Evolutionary conservation across 2,113 vertebrate genomes (phyloP).

Genomic region (Megaceryle torquata): DNA sequence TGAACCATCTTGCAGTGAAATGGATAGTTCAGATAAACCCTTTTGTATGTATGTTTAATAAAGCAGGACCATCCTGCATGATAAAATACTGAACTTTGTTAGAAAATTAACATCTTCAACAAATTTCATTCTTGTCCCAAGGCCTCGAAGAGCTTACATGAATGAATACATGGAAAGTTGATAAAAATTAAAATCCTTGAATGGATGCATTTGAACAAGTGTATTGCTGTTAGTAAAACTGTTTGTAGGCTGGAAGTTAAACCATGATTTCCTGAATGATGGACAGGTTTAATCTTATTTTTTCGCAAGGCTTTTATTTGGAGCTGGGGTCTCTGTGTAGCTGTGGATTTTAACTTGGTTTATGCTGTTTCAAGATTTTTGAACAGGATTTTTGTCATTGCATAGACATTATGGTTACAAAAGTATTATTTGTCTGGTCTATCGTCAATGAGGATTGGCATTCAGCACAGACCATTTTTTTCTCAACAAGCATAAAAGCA

Average conservation of each 20-base stretch:
- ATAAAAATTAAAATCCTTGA: neutral
- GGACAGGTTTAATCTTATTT: neutral
- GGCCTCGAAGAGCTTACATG: neutral
- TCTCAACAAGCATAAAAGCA: slow-evolving; percentile 69
- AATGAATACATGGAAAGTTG: neutral
- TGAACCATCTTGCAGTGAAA: neutral
- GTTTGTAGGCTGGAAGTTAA: neutral
- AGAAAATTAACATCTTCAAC: neutral
- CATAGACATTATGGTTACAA: neutral
- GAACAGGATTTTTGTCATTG: slow-evolving; percentile 6
- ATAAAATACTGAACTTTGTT: neutral
- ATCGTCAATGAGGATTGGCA: slow-evolving; percentile 39
- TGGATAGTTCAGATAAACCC: neutral
- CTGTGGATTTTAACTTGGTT: neutral
- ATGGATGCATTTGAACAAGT: neutral
- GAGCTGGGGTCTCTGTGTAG: neutral
- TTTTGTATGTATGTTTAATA: neutral
- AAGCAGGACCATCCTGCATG: neutral
- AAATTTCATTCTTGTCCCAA: neutral
- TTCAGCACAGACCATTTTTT: slow-evolving; percentile 58
- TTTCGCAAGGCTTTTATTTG: neutral
- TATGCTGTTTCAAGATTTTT: slow-evolving; percentile 5
- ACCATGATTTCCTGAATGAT: neutral
- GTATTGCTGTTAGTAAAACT: neutral
- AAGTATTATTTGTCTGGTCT: slow-evolving; percentile 53